Evolutionary conservation across 2,888 invertebrate genomes (phyloP).

Genomic region (Encarsia formosa): DNA sequence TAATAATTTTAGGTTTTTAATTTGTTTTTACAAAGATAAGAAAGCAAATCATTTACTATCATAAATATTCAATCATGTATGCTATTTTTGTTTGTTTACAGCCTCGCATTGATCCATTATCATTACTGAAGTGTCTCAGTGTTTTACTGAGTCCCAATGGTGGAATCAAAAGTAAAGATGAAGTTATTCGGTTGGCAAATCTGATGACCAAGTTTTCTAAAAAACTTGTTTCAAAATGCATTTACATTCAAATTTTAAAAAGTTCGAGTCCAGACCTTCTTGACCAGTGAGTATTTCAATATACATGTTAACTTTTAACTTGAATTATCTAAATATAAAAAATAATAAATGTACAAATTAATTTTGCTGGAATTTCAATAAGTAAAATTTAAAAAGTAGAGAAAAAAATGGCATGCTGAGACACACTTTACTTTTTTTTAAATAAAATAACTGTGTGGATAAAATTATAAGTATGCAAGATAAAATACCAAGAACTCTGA

Average conservation of each 20-base stretch:
- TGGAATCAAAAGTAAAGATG: slow-evolving; percentile 81
- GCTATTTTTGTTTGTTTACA: slow-evolving; percentile 52
- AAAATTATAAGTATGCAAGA: slow-evolving; percentile 38
- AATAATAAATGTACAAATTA: neutral
- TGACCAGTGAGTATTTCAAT: slow-evolving; percentile 61
- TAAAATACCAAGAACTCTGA: slow-evolving; percentile 39
- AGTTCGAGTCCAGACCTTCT: slow-evolving; percentile 79
- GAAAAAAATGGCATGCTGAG: slow-evolving; percentile 26
- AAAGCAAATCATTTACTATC: neutral
- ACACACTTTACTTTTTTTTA: slow-evolving; percentile 30
- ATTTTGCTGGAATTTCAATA: neutral
- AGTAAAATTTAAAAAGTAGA: neutral
- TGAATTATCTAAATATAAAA: neutral
- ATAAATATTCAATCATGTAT: neutral
- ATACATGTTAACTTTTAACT: neutral
- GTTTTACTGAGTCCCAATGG: slow-evolving; percentile 80
- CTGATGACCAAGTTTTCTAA: slow-evolving; percentile 94
- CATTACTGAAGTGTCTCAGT: slow-evolving; percentile 82
- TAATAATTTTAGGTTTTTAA: neutral
- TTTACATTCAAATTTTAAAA: slow-evolving; percentile 88
- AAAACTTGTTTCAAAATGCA: slow-evolving; percentile 92
- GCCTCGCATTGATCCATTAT: slow-evolving; percentile 90
- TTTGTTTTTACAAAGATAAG: neutral
- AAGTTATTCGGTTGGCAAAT: slow-evolving; percentile 85
- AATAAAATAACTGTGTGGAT: slow-evolving; percentile 32